Base-by-base conservation (phyloP, 2,888 invertebrate species). In the Cephus pulcher region DNA sequence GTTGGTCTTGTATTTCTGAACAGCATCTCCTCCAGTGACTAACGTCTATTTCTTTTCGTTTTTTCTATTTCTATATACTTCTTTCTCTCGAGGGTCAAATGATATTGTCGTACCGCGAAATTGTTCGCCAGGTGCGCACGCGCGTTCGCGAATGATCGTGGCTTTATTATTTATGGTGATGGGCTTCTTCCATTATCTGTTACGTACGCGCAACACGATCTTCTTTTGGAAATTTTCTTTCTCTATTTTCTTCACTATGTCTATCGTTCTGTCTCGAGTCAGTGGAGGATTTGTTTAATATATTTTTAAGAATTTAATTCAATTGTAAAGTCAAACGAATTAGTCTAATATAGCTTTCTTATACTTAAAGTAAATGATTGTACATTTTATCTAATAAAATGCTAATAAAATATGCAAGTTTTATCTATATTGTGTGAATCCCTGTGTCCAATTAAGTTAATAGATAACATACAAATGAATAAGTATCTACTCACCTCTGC, bases 321-420 rank as follows among this genome's bases (percentile, higher is more conserved):
- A 85, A 87, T 84, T 91, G 90, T 90, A 90, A 91, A 91, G 90
- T 90, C 86, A 88, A 89, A 88, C 86, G 85, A 90, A 87, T 88
- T 90, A 91, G 91, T 90, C 87, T 90, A 90, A 90, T 89, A 86
- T 91, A 90, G 89, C 88, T 89, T 90, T 90, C 88, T 90, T 86
- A 84, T 85, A 86, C 82, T 81, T 87, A 84, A 86, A 87, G 86
- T 90, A 90, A 88, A 86, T 86, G 89, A 90, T 89, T 91, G 91
- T 91, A 91, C 90, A 91, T 91, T 91, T 89, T 89, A 89, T 89
- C 89, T 90, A 91, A 91, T 90, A 90, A 90, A 90, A 87, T 83
- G 84, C 83, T 86, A 86, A 86, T 87, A 82, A 85, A 86, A 86
- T 56, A 56, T 56, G 23, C 23, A 23, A 56, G 56, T 56, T 56